A percentile compares a stretch with the other conserved stretches of the same genome.
phyloP scores from a whole-genome alignment of 2,888 invertebrate genomes.

The Lithophane leautieri region DNA sequence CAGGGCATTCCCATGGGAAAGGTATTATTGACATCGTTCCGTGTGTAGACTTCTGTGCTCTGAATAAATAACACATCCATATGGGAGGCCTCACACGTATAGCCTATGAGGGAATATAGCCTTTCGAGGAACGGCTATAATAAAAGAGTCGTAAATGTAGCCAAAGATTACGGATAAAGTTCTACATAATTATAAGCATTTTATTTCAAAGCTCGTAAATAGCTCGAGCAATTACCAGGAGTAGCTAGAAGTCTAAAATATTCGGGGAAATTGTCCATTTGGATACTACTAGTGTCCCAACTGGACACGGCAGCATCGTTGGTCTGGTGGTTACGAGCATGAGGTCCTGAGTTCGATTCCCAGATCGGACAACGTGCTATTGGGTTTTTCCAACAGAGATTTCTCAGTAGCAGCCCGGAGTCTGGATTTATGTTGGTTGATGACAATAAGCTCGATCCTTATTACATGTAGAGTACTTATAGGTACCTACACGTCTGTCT shows the following conservation, averaged over 20 bases:
- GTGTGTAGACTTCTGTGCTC: conserved; percentile 44
- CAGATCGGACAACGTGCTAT: too few species aligned
- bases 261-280: neutral
- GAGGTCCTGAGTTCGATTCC: too few species aligned
- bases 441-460: too few species aligned
- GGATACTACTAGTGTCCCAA: neutral
- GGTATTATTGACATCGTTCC: conserved; percentile 62
- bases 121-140: conserved; percentile 15
- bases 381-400: too few species aligned
- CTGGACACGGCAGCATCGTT: too few species aligned
- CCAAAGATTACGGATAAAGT: neutral
- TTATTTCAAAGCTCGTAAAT: neutral
- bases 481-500: too few species aligned
- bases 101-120: conserved; percentile 3
- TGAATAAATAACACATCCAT: conserved; percentile 57
- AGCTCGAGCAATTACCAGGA: too few species aligned
- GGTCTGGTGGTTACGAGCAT: too few species aligned
- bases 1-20: conserved; percentile 61
- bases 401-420: too few species aligned
- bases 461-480: too few species aligned
- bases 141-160: neutral
- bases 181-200: neutral
- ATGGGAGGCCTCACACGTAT: conserved; percentile 42
- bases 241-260: neutral
- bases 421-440: too few species aligned